Percentiles rank a stretch among this genome's conserved stretches.
Conservation (phyloP, 2,888 invertebrate species). For the Caenorhabditis afra region DNA sequence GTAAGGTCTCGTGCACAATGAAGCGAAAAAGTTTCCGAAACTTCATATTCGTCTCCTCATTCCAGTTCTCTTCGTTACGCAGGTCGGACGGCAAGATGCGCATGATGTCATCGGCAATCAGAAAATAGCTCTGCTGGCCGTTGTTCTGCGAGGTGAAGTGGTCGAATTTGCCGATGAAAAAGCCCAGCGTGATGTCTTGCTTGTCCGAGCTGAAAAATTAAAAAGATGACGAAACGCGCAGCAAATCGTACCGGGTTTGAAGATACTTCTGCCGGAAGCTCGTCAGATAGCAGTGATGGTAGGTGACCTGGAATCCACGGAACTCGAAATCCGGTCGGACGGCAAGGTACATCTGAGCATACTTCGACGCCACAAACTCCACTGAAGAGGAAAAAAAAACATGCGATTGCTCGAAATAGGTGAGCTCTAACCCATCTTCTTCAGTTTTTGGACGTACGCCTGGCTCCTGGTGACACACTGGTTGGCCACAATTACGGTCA, state of each 20-base stretch:
- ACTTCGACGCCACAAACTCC: constrained; percentile 3
- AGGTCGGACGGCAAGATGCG: neutral
- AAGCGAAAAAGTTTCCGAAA: constrained; percentile 2
- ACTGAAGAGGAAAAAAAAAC: constrained; percentile 6
- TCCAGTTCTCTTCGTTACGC: neutral
- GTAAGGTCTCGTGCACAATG: constrained; percentile 24
- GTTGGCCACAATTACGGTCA: constrained; percentile 5
- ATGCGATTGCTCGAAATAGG: neutral
- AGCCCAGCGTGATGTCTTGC: constrained; percentile 8
- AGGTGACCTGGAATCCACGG: constrained; percentile 12
- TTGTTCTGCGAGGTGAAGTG: constrained; percentile 8
- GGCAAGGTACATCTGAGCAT: constrained; percentile 20
- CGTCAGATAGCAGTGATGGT: neutral
- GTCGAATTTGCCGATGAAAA: constrained; percentile 10
- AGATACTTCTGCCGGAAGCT: neutral
- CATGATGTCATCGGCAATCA: constrained; percentile 10
- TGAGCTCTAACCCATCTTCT: constrained; percentile 2
- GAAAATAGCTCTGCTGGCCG: constrained; percentile 10
- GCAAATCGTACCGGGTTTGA: too few relatives aligned
- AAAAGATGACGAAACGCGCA: too few relatives aligned
- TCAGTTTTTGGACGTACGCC: neutral
- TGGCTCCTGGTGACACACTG: neutral
- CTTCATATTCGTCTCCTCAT: neutral
- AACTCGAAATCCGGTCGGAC: constrained; percentile 33
- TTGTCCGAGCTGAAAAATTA: too few relatives aligned